Evolutionary conservation across 1,140 invertebrate genomes (phyloP).

Genomic region (Drosophila pruinosa): DNA sequence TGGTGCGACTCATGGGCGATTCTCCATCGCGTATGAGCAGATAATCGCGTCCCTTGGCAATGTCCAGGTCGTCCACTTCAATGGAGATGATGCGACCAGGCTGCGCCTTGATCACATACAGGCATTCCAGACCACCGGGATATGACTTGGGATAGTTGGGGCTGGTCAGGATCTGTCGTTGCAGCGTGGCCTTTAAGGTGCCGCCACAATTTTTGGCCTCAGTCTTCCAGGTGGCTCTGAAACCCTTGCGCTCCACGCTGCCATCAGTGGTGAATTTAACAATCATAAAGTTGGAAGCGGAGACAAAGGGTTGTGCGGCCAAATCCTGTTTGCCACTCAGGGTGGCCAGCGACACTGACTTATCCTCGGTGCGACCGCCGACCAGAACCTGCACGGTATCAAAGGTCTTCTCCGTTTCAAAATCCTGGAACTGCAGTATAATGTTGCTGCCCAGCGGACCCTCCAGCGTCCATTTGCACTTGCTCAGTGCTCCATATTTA

Average conservation of each 20-base stretch:
- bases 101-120: conserved; percentile 95
- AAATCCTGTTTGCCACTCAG: conserved; percentile 94
- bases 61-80: conserved; percentile 95
- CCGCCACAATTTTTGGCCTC: conserved; percentile 95
- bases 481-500: conserved; percentile 93
- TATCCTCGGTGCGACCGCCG: conserved; percentile 96
- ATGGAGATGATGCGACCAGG: conserved; percentile 93
- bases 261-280: conserved; percentile 97
- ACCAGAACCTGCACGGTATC: conserved; percentile 98
- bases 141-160: conserved; percentile 96
- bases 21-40: conserved; percentile 95
- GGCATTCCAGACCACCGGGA: conserved; percentile 96
- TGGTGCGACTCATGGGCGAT: conserved; percentile 91
- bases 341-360: conserved; percentile 94
- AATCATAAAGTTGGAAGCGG: conserved; percentile 98
- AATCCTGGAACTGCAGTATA: conserved; percentile 96
- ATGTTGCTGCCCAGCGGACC: conserved; percentile 97
- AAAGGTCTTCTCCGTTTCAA: conserved; percentile 97
- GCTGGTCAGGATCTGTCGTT: conserved; percentile 92
- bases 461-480: conserved; percentile 98
- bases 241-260: conserved; percentile 96
- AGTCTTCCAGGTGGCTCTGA: conserved; percentile 96
- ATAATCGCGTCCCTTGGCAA: conserved; percentile 93
- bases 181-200: conserved; percentile 90
- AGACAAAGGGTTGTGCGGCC: conserved; percentile 92